Evolutionary conservation across 2,888 invertebrate genomes (phyloP).

Genomic region (Lepidonotus clava): DNA sequence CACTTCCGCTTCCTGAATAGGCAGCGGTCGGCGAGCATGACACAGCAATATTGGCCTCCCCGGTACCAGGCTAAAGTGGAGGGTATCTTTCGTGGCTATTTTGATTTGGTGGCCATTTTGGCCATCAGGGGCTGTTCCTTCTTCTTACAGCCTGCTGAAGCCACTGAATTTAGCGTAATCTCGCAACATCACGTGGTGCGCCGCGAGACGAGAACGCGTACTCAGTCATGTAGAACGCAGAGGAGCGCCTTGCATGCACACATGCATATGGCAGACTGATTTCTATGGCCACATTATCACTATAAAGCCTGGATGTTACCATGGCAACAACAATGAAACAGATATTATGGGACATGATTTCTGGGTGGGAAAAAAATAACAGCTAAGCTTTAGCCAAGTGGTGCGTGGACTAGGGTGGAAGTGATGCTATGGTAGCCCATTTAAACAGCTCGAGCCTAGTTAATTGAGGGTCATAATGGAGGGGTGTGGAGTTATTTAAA

Average conservation of each 20-base stretch:
- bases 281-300: neutral
- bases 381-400: no score
- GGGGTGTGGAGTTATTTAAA: no score
- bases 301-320: neutral
- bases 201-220: neutral
- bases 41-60: neutral
- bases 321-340: conserved; percentile 14
- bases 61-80: neutral
- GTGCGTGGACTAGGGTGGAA: no score
- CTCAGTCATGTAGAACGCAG: neutral
- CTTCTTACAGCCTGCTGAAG: neutral
- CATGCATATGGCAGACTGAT: no score
- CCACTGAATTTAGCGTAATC: neutral
- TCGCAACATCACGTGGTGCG: neutral
- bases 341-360: conserved; percentile 4
- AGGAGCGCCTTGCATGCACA: neutral
- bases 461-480: no score
- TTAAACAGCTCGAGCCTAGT: no score
- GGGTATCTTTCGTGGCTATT: neutral
- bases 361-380: neutral
- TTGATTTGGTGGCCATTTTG: conserved; percentile 15
- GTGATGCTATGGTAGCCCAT: no score
- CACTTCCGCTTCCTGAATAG: conserved; percentile 19
- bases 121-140: no score
- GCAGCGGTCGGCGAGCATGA: neutral